Evolutionary conservation across 2,797 vertebrate genomes (phyloP), one percentile per base, ranked within the genome.

Genomic region (Spinus olivaceus): DNA sequence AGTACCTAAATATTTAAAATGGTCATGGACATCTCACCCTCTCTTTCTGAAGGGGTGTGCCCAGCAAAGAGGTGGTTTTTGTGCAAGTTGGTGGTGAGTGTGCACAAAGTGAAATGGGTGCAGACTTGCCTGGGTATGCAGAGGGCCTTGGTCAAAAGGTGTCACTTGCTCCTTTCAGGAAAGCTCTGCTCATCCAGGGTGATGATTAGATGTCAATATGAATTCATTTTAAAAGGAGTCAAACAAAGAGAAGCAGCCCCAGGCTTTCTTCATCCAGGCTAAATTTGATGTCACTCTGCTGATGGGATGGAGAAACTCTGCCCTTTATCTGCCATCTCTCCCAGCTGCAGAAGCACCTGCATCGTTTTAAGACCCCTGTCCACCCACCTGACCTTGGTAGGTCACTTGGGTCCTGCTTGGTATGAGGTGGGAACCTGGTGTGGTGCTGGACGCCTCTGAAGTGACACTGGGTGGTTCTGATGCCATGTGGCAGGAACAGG

Each of bases 1-100:
- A 12, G 4, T 64, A 32, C 37, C n/a, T 88, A 76, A 54, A 85
- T 71, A 70, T 35, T 67, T 71, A 20, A 25, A 41, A 69, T 47
- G 0, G 0, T 39, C 0, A 0, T 20, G 37, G 9, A 8, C 14
- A 19, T 79, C 46, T 78, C 13, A 3, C 9, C 17, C 54, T 1
- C 1, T 35, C n/a, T 70, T 74, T 83, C 33, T 17, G 17, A 57
- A 86, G 51, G 53, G 3, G 1, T 6, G 7, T 85, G 44, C 27
- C 33, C 65, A 71, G 39, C 54, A 42, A 19, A 2, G 4, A 37
- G 28, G 33, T 41, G 56, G 19, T 91, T 89, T 88, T 60, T 89
- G 37, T 53, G 81, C 78, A 86, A 54, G 21, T 37, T 2, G 2
- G 8, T 1, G 0, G 25, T 20, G 50, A 41, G 14, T 1, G 17